phyloP scores from a whole-genome alignment of 2,113 vertebrate genomes.

The Xenopus tropicalis region UCB_Xtro_10.0 CM004444.2:11904501-11905000 shows the following conservation, averaged over 20 bases:
- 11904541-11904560: too few relatives aligned
- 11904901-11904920: not conserved
- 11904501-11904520: too few relatives aligned
- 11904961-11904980: not conserved
- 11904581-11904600: too few relatives aligned
- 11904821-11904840: not conserved
- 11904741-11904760: conserved; percentile 74
- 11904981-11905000: not conserved
- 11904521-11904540: too few relatives aligned
- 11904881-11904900: not conserved
- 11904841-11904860: not conserved
- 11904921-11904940: not conserved
- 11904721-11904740: conserved; percentile 76
- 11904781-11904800: not conserved
- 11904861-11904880: not conserved
- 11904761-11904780: conserved; percentile 38
- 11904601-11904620: too few relatives aligned
- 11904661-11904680: conserved; percentile 49
- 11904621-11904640: not conserved
- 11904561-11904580: too few relatives aligned
- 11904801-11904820: not conserved
- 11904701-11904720: conserved; percentile 70
- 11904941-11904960: not conserved
- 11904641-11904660: not conserved
- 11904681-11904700: conserved; percentile 75